Evolutionary conservation across 2,113 vertebrate genomes (phyloP), one percentile per base, ranked within the genome.

Genomic region (Coregonus clupeaformis): DNA sequence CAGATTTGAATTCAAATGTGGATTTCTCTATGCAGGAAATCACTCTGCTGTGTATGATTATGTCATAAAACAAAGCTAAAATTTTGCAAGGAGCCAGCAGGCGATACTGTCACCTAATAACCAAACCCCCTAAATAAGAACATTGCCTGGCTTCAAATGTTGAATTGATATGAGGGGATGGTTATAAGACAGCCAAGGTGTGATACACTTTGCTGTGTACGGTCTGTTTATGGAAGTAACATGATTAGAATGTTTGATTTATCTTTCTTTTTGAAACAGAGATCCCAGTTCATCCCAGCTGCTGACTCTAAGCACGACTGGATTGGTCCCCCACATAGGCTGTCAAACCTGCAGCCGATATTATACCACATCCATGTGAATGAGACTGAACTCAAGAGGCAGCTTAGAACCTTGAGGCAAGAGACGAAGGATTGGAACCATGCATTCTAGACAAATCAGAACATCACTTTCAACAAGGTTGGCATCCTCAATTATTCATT

Each of bases 341-440:
- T 88, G 42, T 99, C 98, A n/a, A 98, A 97, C 82, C 92, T 98
- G 24, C 92, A 97, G 0, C 96, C 96, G 0, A 65, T 98, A 68
- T 85, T 94, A 64, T 97, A 96, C 84, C 88, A 92, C 13, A 52
- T 93, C 76, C 91, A 94, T 0, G 91, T 93, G 4, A 77, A 94
- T 0, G 98, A 99, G 59, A 93, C 94, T 0, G 77, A 89, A 3
- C 78, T 94, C 89, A 94, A 98, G 85, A 92, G 75, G 72, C 90
- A 89, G 3, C 93, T 99, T 71, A 88, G 98, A 69, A 87, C 92
- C 71, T 77, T 96, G 1, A 92, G 97, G 75, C 95, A 97, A 81
- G 96, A 97, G 76, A 96, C 97, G 0, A 96, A 98, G 77, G 93
- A 93, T 65, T 98, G 96, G 93, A 95, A 98, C 82, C 96, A 98